A percentile compares a stretch with the other conserved stretches of the same genome.
Evolutionary conservation across 2,797 vertebrate species (phyloP).

Genomic region (Malacoraja senta): DNA sequence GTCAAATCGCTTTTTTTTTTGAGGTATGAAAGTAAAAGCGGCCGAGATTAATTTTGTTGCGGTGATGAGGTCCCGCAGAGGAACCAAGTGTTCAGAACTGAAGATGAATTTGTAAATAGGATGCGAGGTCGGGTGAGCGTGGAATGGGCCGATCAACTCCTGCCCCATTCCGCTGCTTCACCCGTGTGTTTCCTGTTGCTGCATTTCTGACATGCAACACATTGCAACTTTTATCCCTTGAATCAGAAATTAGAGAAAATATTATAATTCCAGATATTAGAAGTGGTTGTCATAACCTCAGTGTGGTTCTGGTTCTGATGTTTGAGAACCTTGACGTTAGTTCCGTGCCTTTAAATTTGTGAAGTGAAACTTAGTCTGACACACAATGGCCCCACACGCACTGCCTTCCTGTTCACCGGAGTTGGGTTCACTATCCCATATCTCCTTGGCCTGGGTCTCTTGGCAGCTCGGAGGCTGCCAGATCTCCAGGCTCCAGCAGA

Average conservation of each 20-base stretch:
- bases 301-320: not conserved
- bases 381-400: not conserved
- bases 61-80: not conserved
- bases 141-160: not conserved
- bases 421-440: not conserved
- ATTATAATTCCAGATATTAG: not conserved
- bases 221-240: not conserved
- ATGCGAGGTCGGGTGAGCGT: no score
- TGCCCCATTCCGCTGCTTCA: not conserved
- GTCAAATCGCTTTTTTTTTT: not conserved
- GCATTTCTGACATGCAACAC: not conserved
- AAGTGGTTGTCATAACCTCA: not conserved
- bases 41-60: not conserved
- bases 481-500: not conserved
- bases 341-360: not conserved
- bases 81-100: not conserved
- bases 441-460: not conserved
- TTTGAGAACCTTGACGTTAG: not conserved
- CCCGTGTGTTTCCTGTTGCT: not conserved
- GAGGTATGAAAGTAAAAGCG: not conserved
- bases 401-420: not conserved
- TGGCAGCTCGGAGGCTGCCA: no score
- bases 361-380: not conserved
- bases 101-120: not conserved
- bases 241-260: not conserved